Evolutionary conservation across 2,113 vertebrate genomes (phyloP).

Genomic region (Willisornis vidua): DNA sequence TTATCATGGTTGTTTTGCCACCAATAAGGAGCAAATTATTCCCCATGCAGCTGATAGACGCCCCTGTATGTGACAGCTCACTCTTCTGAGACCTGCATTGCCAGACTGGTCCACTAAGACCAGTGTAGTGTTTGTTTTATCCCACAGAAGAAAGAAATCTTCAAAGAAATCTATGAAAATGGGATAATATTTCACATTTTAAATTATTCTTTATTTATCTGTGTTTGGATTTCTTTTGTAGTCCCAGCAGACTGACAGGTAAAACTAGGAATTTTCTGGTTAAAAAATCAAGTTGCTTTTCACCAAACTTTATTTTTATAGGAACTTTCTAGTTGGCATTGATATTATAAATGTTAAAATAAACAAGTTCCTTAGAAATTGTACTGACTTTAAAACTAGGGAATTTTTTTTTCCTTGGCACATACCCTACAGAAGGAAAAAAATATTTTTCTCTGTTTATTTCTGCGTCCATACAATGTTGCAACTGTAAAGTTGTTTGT

Average conservation of each 20-base stretch:
- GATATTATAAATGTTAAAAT: background rate
- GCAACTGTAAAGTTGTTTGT: background rate
- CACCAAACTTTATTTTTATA: background rate
- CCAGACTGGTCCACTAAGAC: background rate
- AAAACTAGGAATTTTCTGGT: background rate
- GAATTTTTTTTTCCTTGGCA: background rate
- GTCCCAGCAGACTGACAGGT: background rate
- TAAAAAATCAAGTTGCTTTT: background rate
- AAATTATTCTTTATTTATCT: background rate
- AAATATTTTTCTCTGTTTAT: background rate
- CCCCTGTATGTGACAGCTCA: background rate
- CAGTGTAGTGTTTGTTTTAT: background rate
- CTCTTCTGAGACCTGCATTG: background rate
- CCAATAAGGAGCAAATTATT: background rate
- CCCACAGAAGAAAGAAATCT: background rate
- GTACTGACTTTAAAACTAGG: background rate
- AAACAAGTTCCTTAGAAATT: background rate
- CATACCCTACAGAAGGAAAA: background rate
- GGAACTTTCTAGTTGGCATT: background rate
- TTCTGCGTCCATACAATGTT: background rate
- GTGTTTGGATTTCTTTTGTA: background rate
- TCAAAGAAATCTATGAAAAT: background rate
- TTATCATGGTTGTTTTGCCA: background rate
- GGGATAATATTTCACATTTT: background rate
- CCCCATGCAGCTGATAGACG: background rate